Evolutionary conservation across 2,888 invertebrate species (phyloP).

Genomic region (Theristus sp.): DNA sequence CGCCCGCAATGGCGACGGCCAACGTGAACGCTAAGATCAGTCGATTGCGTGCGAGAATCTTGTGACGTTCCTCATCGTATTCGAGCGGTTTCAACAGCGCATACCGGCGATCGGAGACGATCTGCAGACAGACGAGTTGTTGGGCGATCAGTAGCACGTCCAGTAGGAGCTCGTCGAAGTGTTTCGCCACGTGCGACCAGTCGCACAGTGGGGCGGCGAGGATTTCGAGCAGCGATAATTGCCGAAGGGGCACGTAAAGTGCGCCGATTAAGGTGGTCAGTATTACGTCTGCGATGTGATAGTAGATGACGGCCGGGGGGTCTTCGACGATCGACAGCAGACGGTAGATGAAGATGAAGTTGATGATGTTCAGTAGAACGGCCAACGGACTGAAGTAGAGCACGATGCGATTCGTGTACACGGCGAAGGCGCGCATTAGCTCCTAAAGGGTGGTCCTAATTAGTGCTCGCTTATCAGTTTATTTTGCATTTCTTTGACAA

Average conservation of each 20-base stretch:
- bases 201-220: too few species aligned
- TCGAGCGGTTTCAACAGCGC: background rate
- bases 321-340: background rate
- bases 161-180: too few species aligned
- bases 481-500: too few species aligned
- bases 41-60: background rate
- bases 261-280: too few species aligned
- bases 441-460: too few species aligned
- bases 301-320: background rate
- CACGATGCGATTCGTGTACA: too few species aligned
- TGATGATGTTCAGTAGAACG: background rate
- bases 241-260: too few species aligned
- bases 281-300: too few species aligned
- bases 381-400: background rate
- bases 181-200: too few species aligned
- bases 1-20: background rate
- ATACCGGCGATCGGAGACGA: background rate
- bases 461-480: too few species aligned
- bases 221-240: too few species aligned
- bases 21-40: background rate
- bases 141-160: background rate
- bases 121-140: background rate
- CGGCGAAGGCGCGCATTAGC: too few species aligned
- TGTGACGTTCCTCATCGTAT: background rate
- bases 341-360: background rate